Percentiles rank a stretch among this genome's conserved stretches.
These are phyloP conservation scores for Bucco capensis DNA, from an alignment of 2,113 vertebrate species.

Conservation along the genomic window DNA sequence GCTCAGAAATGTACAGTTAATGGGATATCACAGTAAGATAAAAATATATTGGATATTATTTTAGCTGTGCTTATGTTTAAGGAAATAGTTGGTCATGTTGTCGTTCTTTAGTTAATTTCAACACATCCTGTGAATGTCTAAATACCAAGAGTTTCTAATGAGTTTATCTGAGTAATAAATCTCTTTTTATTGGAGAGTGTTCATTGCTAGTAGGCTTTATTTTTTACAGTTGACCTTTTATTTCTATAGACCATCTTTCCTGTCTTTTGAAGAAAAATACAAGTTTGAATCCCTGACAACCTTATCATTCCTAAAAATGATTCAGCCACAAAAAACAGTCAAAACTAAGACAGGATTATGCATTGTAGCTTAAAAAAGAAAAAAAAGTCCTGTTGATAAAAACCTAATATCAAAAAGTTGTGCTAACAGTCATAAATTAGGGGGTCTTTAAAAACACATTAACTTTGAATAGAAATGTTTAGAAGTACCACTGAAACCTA, in stretches of 20 bases:
- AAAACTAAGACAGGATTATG: neutral
- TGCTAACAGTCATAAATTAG: neutral
- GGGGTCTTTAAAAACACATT: neutral
- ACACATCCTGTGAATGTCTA: neutral
- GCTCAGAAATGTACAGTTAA: neutral
- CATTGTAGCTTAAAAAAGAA: neutral
- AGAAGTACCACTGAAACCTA: neutral
- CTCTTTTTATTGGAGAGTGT: neutral
- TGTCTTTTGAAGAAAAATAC: neutral
- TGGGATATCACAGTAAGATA: fast-evolving
- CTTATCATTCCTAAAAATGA: neutral
- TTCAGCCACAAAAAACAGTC: neutral
- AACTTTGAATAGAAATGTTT: neutral
- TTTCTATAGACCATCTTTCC: neutral
- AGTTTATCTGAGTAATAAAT: neutral
- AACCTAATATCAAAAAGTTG: neutral
- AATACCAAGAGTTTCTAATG: neutral
- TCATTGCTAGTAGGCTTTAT: neutral
- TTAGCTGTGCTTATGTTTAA: neutral
- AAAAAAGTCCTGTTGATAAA: neutral
- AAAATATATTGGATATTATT: neutral
- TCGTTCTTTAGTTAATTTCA: neutral
- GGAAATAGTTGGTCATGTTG: neutral
- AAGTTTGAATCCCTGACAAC: neutral
- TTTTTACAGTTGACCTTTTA: neutral